These are phyloP conservation scores for Nebria brevicollis DNA, from an alignment of 2,888 invertebrate species.

Conservation along the genomic window DNA sequence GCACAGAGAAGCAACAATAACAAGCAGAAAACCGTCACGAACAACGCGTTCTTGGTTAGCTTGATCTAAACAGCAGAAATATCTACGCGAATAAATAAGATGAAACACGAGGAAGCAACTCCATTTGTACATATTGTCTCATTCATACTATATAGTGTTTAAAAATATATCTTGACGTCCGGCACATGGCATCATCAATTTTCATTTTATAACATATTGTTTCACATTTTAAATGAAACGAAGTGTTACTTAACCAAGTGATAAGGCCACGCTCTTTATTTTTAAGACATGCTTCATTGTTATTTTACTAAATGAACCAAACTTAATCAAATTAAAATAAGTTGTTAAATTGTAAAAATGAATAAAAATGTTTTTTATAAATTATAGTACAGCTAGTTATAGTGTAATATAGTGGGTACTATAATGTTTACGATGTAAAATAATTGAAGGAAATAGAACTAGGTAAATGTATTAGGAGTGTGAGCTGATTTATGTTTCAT, in stretches of 20 bases:
- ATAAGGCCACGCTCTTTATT: no score
- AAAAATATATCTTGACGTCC: no score
- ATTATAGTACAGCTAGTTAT: neutral
- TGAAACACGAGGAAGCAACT: neutral
- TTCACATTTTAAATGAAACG: no score
- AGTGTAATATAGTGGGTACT: neutral
- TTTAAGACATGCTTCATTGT: no score
- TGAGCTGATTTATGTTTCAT: neutral
- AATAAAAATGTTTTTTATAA: no score
- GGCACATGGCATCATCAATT: no score
- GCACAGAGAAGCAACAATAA: neutral
- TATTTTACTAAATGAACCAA: no score
- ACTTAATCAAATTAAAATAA: no score
- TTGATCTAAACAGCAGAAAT: neutral
- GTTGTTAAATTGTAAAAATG: no score
- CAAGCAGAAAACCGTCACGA: neutral
- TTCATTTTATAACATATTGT: no score
- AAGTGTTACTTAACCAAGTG: no score
- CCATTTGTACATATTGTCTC: neutral
- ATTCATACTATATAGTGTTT: no score
- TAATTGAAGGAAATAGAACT: neutral
- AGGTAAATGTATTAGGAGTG: neutral
- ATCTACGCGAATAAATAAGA: neutral
- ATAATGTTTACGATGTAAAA: neutral
- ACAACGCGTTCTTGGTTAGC: neutral